These are phyloP conservation scores for Oophaga pumilio DNA, from an alignment of 2,113 vertebrate genomes.

Conservation along the genomic window DNA sequence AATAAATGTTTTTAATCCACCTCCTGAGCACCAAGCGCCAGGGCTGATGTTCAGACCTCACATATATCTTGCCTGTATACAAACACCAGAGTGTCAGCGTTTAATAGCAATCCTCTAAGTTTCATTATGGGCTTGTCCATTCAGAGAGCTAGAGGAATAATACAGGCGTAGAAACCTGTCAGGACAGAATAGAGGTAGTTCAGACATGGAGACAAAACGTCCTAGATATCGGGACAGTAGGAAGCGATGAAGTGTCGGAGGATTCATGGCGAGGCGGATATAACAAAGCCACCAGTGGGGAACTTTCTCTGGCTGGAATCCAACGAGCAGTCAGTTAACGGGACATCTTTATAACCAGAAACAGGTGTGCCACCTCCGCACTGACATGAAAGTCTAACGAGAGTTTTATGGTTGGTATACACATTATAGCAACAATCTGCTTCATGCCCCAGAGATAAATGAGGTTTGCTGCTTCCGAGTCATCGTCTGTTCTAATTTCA, in stretches of 20 bases:
- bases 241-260: neutral
- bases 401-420: constrained; percentile 26
- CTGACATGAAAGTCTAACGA: constrained; percentile 30
- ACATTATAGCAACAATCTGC: constrained; percentile 38
- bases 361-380: constrained; percentile 31
- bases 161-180: neutral
- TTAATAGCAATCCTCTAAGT: neutral
- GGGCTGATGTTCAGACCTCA: neutral
- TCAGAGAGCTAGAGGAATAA: neutral
- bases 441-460: constrained; percentile 32
- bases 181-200: neutral
- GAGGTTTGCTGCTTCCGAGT: neutral
- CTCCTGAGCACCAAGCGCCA: constrained; percentile 32
- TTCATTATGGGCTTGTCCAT: neutral
- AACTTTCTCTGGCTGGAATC: neutral
- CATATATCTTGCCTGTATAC: neutral
- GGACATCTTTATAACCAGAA: constrained; percentile 37
- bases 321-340: constrained; percentile 1
- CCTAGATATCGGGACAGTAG: neutral
- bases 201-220: constrained; percentile 6
- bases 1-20: constrained; percentile 44
- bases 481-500: constrained; percentile 21
- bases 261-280: neutral
- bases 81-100: neutral
- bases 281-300: constrained; percentile 5